Evolutionary conservation across 2,888 invertebrate genomes (phyloP).

Genomic region (Machimus atricapillus): DNA sequence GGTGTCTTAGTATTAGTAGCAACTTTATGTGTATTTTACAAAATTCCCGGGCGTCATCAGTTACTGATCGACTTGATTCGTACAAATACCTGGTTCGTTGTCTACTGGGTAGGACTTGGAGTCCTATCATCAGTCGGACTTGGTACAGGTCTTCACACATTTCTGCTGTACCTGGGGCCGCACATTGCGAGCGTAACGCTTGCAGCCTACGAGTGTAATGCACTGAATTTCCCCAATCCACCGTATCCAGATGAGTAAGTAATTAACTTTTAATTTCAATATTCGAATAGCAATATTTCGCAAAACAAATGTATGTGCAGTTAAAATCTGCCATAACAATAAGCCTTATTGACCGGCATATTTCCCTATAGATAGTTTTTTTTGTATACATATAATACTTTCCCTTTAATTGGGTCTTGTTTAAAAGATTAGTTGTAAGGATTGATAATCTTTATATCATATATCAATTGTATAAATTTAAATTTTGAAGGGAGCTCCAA

Average conservation of each 20-base stretch:
- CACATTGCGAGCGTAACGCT: conserved; percentile 98
- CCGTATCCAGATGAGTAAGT: conserved; percentile 97
- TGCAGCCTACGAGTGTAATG: conserved; percentile 97
- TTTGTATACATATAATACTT: too few species aligned
- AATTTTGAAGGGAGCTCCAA: too few species aligned
- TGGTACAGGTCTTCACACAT: conserved; percentile 98
- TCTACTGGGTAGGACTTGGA: conserved; percentile 93
- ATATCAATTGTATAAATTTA: too few species aligned
- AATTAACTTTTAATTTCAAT: background rate
- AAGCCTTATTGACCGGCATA: too few species aligned
- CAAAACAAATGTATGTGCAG: too few species aligned
- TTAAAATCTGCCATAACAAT: too few species aligned
- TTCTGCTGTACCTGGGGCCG: conserved; percentile 97
- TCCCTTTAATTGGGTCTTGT: too few species aligned
- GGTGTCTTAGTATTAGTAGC: conserved; percentile 58
- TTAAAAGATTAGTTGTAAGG: too few species aligned
- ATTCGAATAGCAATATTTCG: background rate
- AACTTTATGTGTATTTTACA: conserved; percentile 58
- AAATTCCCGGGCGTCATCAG: conserved; percentile 61
- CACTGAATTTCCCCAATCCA: conserved; percentile 94
- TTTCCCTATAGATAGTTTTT: too few species aligned
- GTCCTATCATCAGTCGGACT: conserved; percentile 97
- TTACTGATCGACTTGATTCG: conserved; percentile 57
- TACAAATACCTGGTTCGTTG: conserved; percentile 62
- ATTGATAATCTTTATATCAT: too few species aligned